Evolutionary conservation across 2,797 vertebrate species (phyloP).

Genomic region (Chelmon rostratus): DNA sequence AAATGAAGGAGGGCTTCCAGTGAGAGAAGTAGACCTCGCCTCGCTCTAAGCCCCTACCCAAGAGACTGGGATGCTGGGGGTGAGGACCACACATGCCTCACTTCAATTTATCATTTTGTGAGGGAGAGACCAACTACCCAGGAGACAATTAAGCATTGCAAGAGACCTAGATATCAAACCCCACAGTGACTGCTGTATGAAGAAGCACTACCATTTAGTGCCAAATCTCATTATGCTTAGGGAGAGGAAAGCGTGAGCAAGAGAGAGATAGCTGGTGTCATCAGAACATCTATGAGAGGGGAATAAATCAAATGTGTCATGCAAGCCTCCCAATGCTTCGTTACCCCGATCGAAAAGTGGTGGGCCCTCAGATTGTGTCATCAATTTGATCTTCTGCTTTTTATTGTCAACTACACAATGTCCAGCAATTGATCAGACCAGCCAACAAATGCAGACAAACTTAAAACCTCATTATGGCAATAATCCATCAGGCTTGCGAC

Average conservation of each 20-base stretch:
- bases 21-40: conserved; percentile 74
- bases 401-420: conserved; percentile 85
- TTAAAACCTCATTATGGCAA: conserved; percentile 83
- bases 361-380: conserved; percentile 75
- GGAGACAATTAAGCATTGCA: conserved; percentile 86
- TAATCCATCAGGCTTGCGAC: conserved; percentile 80
- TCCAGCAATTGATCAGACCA: conserved; percentile 82
- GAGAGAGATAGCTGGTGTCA: conserved; percentile 77
- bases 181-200: conserved; percentile 77
- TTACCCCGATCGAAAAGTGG: conserved; percentile 79
- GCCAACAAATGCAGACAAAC: conserved; percentile 79
- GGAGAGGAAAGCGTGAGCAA: conserved; percentile 54
- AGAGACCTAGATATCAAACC: conserved; percentile 87
- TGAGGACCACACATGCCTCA: conserved; percentile 84
- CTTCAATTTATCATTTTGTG: conserved; percentile 86
- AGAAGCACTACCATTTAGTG: conserved; percentile 83
- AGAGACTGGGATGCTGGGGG: conserved; percentile 79
- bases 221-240: conserved; percentile 81
- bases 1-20: conserved; percentile 76
- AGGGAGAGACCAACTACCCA: conserved; percentile 80
- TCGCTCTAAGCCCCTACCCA: conserved; percentile 76
- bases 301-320: conserved; percentile 85
- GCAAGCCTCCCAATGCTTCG: conserved; percentile 70
- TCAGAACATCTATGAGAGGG: conserved; percentile 79
- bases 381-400: conserved; percentile 86